Base-by-base conservation (phyloP, 2,888 invertebrate species). In the Julus scanicus region DNA sequence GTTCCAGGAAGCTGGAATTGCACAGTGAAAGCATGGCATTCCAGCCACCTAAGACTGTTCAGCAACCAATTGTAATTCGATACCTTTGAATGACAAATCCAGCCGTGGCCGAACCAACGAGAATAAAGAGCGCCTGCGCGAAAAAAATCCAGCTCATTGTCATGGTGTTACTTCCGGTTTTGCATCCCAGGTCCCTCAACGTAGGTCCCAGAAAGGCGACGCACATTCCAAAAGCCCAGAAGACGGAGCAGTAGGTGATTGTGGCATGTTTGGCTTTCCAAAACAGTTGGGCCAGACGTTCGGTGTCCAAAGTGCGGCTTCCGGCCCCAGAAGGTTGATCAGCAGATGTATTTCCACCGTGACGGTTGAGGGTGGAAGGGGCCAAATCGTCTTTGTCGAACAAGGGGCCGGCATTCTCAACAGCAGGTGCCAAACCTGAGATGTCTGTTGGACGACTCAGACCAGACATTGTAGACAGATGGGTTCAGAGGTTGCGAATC, bases 131-230 rank as follows among this genome's bases (percentile, higher is more conserved):
- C 44, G 92, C 91, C 89, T 93, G 93, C 6, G 92, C 91, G 90
- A 93, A 93, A 90, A 93, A 93, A 29, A 93, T 92, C 93, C 93
- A 93, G 89, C 92, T 92, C 92, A 93, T 93, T 86, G 91, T 91
- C 89, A 91, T 90, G 88, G 93, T 91, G 86, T 92, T 91, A 0
- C 92, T 91, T 4, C 91, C 91, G 0, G 93, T 93, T 89, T 92
- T 92, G 89, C 93, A 93, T 11, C 92, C 92, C 6, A 93, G 90
- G 89, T 93, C 93, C 89, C 92, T 91, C 13, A 93, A 90, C 0
- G 93, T 93, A 15, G 93, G 93, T 0, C 93, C 93, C 57, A 93
- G 91, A 90, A 93, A 93, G 20, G 93, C 93, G 53, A 93, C 93
- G 88, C 93, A 93, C 91, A 93, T 93, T n/a, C 93, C 93, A 90